Conservation (phyloP, 2,113 vertebrate species). For the Hydrochoerus hydrochaeris region DNA sequence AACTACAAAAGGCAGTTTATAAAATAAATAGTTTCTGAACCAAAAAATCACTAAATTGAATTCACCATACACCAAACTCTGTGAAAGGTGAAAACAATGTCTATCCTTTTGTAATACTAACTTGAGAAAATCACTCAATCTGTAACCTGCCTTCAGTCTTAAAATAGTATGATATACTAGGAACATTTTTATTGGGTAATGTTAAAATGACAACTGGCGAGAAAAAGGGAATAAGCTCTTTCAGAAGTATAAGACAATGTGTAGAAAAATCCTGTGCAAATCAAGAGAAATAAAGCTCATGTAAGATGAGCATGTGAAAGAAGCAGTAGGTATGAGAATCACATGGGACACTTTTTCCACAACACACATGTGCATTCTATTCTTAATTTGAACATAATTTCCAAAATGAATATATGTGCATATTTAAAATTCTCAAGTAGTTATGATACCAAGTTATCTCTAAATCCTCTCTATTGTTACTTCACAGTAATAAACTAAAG, state of each 20-base stretch:
- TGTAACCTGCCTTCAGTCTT: not conserved
- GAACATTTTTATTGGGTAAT: slow-evolving; percentile 16
- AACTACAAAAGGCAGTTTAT: slow-evolving; percentile 20
- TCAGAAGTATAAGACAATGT: slow-evolving; percentile 9
- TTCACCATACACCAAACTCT: not conserved
- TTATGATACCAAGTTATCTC: not conserved
- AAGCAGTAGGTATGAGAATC: not conserved
- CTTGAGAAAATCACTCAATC: not conserved
- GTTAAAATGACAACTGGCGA: not conserved
- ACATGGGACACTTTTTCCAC: not conserved
- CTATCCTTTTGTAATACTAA: not conserved
- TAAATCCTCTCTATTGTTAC: not conserved
- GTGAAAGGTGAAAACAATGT: slow-evolving; percentile 15
- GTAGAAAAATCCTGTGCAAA: not conserved
- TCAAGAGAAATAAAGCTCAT: slow-evolving; percentile 26
- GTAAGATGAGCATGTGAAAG: not conserved
- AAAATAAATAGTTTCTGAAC: slow-evolving; percentile 37
- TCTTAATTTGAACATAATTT: not conserved
- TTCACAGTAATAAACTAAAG: slow-evolving; percentile 1
- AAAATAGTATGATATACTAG: not conserved
- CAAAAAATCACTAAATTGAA: slow-evolving; percentile 10
- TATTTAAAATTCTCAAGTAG: not conserved
- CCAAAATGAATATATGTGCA: not conserved
- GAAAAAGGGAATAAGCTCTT: not conserved
- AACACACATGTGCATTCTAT: not conserved